These are phyloP conservation scores for Rhabdornis inornatus DNA, from an alignment of 2,113 vertebrate species.

Conservation along the genomic window DNA sequence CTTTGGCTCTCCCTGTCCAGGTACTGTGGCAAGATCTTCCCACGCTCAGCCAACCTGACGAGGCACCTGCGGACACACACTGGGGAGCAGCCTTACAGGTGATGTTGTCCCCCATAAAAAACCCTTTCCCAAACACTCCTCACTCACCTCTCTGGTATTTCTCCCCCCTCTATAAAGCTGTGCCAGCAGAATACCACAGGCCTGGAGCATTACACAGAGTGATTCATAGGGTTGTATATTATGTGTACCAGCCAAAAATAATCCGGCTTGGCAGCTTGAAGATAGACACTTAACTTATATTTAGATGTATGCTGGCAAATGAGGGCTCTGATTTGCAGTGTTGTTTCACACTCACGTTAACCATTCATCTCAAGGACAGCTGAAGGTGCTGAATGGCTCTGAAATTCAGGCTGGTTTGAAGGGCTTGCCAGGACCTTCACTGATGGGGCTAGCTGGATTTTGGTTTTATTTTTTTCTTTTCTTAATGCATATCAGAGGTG, in stretches of 20 bases:
- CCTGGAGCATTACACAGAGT: neutral
- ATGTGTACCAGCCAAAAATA: constrained; percentile 56
- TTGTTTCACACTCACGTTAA: constrained; percentile 38
- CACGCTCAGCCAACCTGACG: constrained; percentile 96
- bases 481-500: neutral
- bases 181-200: neutral
- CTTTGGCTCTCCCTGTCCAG: constrained; percentile 52
- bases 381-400: constrained; percentile 60
- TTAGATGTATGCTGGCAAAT: constrained; percentile 55
- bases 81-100: constrained; percentile 98
- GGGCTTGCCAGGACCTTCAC: neutral
- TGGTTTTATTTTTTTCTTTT: neutral
- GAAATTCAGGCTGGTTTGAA: constrained; percentile 22
- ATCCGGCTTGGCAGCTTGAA: constrained; percentile 44
- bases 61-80: constrained; percentile 98
- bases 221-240: constrained; percentile 39
- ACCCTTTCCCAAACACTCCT: neutral
- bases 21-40: constrained; percentile 99
- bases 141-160: neutral
- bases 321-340: constrained; percentile 26
- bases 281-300: constrained; percentile 59
- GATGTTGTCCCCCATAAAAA: neutral
- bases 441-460: neutral
- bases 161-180: neutral
- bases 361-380: constrained; percentile 59